Evolutionary conservation across 2,113 vertebrate species (phyloP), one percentile per base, ranked within the genome.

Genomic region (Hipposideros armiger): DNA sequence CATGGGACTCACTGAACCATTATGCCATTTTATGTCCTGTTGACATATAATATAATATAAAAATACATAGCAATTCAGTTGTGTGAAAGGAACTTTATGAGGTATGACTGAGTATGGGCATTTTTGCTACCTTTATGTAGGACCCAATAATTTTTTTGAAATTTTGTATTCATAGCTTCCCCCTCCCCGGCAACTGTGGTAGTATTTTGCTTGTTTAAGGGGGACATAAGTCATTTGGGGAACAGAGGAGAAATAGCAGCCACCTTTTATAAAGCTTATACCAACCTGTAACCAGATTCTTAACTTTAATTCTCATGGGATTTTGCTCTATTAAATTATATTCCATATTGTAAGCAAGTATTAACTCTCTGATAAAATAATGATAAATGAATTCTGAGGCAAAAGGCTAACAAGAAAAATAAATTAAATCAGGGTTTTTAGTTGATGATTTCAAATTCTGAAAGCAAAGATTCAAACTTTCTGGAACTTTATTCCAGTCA

Each of bases 401-500:
- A 26, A 94, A 80, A 92, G n/a, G 4, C 73, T 93, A 93, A 72
- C 42, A 81, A 91, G 83, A 95, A 93, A 95, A 93, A 69, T n/a
- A 93, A 86, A 87, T 73, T 88, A 62, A 78, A 58, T 58, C 16
- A 54, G 4, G 1, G 14, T 93, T 93, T 76, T 76, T 50, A 83
- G 36, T 93, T 77, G 45, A 22, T 64, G 30, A 40, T 83, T 96
- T 91, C 74, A 83, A 64, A 36, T 42, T 72, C 54, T 84, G 32
- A 92, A 64, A 87, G 13, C 13, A 66, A 45, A 56, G 19, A 47
- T 69, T 78, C 19, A 50, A 47, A 91, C 4, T 90, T 89, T 81
- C 14, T 62, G 66, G 36, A 81, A 66, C 22, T 86, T 74, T 13
- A 77, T 86, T 90, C 62, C 3, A 77, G 32, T 3, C 14, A 19